A percentile compares a stretch with the other conserved stretches of the same genome.
These are phyloP conservation scores for Protobothrops mucrosquamatus DNA, from an alignment of 2,113 vertebrate genomes.

Conservation along the genomic window DNA sequence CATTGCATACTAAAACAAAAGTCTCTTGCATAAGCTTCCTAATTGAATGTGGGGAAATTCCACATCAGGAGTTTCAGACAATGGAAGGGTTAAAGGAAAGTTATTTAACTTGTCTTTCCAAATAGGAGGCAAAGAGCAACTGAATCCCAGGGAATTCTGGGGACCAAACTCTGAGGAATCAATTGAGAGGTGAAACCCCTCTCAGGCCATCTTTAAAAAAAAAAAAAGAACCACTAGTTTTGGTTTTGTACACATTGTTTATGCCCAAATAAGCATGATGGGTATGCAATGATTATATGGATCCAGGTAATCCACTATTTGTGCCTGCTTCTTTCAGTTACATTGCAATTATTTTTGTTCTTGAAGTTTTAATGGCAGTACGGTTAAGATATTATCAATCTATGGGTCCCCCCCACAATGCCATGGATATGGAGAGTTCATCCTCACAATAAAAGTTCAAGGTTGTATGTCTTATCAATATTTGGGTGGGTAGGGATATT, in stretches of 20 bases:
- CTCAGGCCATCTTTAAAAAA: neutral
- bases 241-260: neutral
- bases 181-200: neutral
- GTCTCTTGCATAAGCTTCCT: neutral
- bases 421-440: neutral
- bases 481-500: neutral
- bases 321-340: neutral
- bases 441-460: neutral
- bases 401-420: neutral
- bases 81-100: neutral
- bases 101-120: neutral
- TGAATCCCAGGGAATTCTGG: neutral
- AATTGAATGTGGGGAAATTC: neutral
- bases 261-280: neutral
- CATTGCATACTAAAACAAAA: neutral
- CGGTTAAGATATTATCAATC: neutral
- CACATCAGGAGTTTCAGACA: neutral
- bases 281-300: neutral
- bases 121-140: neutral
- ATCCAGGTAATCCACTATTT: neutral
- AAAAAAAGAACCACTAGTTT: neutral
- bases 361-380: neutral
- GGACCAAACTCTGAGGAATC: neutral
- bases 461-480: neutral
- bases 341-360: neutral